Evolutionary conservation across 2,888 invertebrate genomes (phyloP), one percentile per base, ranked within the genome.

Genomic region (Diplolepis rosae): DNA sequence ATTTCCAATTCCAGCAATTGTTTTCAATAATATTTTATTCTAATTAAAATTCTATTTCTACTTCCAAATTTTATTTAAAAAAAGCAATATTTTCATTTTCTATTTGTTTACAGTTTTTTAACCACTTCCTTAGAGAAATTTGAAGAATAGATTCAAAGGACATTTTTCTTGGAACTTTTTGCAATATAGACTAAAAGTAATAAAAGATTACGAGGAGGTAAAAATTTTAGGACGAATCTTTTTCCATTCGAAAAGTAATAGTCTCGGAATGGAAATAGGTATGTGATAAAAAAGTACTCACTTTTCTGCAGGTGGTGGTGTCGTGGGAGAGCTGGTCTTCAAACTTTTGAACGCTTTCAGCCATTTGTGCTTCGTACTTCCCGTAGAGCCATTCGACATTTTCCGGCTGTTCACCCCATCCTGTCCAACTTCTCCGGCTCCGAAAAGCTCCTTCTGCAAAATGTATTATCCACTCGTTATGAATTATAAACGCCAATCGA

Each of bases 291-390:
- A 61, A 48, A 32, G 13, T 32, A 91, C 93, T 92, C 89, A 94
- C 94, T 93, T 94, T 87, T 94, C 93, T 51, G 78, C 70, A 9
- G 87, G 74, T 2, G 89, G 85, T 32, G 89, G 86, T 3, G 87
- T 85, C 2, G 87, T 85, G 9, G 88, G 87, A 7, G 91, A 91
- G 81, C 94, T 94, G 50, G 96, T 95, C 90, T 97, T 97, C 80
- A 98, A 92, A 90, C 96, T 97, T 89, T 96, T 95, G 92, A 98
- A 97, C 79, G 98, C 98, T 90, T 98, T 98, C 85, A 98, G 91
- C 98, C 98, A 98, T 92, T 98, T 98, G 89, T 95, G 96, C 91
- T 98, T 98, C 93, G 98, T 98, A 89, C 95, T 95, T 85, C 95
- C 94, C 79, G 95, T 94, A 80, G 95, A 95, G 71, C 95, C 93